Evolutionary conservation across 2,113 vertebrate species (phyloP).

Genomic region (Alethe castanea): DNA sequence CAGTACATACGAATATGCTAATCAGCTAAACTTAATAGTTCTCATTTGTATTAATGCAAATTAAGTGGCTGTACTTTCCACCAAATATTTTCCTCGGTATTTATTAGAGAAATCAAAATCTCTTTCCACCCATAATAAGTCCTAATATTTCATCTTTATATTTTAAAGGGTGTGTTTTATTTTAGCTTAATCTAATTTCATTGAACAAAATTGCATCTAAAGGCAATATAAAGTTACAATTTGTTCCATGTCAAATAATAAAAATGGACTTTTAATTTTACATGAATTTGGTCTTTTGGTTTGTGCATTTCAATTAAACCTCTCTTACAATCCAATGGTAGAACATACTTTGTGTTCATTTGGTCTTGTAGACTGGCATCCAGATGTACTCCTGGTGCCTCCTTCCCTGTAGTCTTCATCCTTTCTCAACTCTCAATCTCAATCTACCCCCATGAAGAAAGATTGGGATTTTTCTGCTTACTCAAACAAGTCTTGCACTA

Average conservation of each 20-base stretch:
- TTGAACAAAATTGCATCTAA: conserved; percentile 78
- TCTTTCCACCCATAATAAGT: conserved; percentile 46
- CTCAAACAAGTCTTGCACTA: not conserved
- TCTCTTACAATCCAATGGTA: conserved; percentile 37
- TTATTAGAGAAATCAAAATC: conserved; percentile 77
- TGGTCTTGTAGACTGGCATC: not conserved
- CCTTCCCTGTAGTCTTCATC: not conserved
- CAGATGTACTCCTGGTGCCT: not conserved
- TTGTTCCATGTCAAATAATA: conserved; percentile 79
- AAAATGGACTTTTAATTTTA: conserved; percentile 81
- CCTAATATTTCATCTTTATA: conserved; percentile 76
- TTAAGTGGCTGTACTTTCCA: conserved; percentile 68
- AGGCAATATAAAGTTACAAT: conserved; percentile 77
- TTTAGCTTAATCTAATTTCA: conserved; percentile 77
- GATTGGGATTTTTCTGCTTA: not conserved
- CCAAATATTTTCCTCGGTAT: conserved; percentile 78
- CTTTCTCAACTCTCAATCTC: not conserved
- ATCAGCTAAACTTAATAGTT: conserved; percentile 77
- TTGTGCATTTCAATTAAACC: conserved; percentile 79
- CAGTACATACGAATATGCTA: conserved; percentile 76
- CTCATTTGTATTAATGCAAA: conserved; percentile 80
- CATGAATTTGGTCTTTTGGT: conserved; percentile 77
- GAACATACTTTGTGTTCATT: conserved; percentile 36
- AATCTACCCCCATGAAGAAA: not conserved
- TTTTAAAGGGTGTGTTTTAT: conserved; percentile 74